These are phyloP conservation scores for Coregonus sp. DNA, from an alignment of 2,797 vertebrate species.

Conservation along the genomic window DNA sequence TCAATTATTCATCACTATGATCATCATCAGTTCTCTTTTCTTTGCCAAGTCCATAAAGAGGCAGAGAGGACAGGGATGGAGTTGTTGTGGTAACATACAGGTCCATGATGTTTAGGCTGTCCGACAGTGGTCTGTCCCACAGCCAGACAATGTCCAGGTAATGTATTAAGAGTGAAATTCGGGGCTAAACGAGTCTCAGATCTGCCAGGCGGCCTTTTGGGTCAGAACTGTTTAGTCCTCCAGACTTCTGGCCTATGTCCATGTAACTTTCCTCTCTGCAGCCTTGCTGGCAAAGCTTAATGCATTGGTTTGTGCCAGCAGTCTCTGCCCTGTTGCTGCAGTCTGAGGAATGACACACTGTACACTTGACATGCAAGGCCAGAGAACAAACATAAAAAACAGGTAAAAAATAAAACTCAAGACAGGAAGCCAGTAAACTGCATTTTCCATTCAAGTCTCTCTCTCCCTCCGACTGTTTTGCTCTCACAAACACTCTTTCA, in stretches of 20 bases:
- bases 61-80: constrained; percentile 27
- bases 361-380: constrained; percentile 77
- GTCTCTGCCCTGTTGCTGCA: constrained; percentile 56
- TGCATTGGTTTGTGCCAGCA: constrained; percentile 27
- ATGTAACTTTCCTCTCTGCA: constrained; percentile 40
- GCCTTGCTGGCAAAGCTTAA: constrained; percentile 54
- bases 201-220: background rate
- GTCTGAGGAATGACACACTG: constrained; percentile 72
- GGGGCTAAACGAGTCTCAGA: constrained; percentile 16
- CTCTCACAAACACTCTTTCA: constrained; percentile 3
- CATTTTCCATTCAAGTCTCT: constrained; percentile 32
- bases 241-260: constrained; percentile 46
- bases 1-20: constrained; percentile 60
- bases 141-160: constrained; percentile 36
- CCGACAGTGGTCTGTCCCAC: constrained; percentile 39
- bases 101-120: constrained; percentile 33
- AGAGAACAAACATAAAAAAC: constrained; percentile 52
- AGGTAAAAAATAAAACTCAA: background rate
- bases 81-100: constrained; percentile 44
- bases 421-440: constrained; percentile 52
- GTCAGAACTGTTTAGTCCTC: constrained; percentile 55
- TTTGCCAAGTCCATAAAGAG: constrained; percentile 61
- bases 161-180: constrained; percentile 29
- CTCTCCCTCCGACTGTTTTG: constrained; percentile 14
- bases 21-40: constrained; percentile 62